These are phyloP conservation scores for Elephantulus edwardii DNA, from an alignment of 2,113 vertebrate genomes.

Conservation along the genomic window DNA sequence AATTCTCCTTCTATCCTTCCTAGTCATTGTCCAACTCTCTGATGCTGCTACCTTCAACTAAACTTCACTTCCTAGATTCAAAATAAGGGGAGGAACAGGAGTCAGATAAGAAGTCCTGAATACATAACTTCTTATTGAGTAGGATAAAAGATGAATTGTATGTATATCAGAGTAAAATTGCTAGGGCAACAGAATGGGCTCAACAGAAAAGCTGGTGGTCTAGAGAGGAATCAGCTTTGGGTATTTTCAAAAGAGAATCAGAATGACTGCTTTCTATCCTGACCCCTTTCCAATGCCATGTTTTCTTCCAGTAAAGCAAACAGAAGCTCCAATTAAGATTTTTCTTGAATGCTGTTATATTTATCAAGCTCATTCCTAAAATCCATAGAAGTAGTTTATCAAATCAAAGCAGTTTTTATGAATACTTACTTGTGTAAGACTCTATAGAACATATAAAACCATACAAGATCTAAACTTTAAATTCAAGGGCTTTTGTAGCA, in stretches of 20 bases:
- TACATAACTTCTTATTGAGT: background rate
- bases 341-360: background rate
- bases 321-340: background rate
- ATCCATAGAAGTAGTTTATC: background rate
- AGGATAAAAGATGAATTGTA: background rate
- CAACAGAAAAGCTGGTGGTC: background rate
- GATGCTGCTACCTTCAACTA: background rate
- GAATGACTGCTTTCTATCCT: background rate
- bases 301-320: background rate
- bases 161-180: background rate
- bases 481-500: background rate
- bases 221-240: background rate
- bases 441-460: background rate
- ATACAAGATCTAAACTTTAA: slow-evolving; percentile 3
- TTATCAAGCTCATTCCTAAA: background rate
- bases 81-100: too few relatives aligned
- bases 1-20: too few relatives aligned
- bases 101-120: background rate
- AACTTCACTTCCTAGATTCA: background rate
- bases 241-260: background rate
- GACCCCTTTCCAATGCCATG: background rate
- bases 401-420: background rate
- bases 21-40: too few relatives aligned
- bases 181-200: background rate
- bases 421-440: background rate